Base-by-base conservation (phyloP, 2,113 vertebrate genomes). In the Silurus meridionalis region DNA sequence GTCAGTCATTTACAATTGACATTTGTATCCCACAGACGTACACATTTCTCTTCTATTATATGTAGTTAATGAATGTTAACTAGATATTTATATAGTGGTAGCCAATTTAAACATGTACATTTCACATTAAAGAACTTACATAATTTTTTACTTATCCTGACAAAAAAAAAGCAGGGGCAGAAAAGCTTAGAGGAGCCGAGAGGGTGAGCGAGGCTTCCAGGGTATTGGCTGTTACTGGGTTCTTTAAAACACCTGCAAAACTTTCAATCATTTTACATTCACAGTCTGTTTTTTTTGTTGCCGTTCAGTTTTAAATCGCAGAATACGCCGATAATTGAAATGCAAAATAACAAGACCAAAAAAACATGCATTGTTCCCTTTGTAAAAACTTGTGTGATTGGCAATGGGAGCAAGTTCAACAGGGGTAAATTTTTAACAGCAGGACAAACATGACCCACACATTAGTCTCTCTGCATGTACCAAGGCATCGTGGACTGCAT, bases 401-500 rank as follows among this genome's bases (percentile, higher is more conserved):
- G 23, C 48, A 37, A 46, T 61, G n/a, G 46, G 67, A n/a, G 57
- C 60, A 48, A 77, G 63, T 66, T 21, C 63, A 79, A 58, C 5
- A 19, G 74, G 60, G 63, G 57, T 19, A 71, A 87, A 77, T 69
- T 46, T 78, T 84, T 85, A 83, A 79, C 58, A 84, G 71, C 37
- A 78, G 55, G 71, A 55, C 85, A 75, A 89, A 85, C 83, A 52
- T 58, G 57, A 82, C 80, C 83, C 55, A 53, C 71, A 77, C 80
- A 64, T 74, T 79, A 87, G 71, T 87, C 48, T 57, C 71, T 83
- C 79, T 23, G 64, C 50, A 48, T 60, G 79, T 66, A 25, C 82
- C 82, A 80, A 83, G 71, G 37, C 69, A 83, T 25, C n/a, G 52
- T 78, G 63, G 66, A 66, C 64, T 64, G 46, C 23, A 37, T 53